Evolutionary conservation across 2,888 invertebrate genomes (phyloP), one percentile per base, ranked within the genome.

Genomic region (Muschampia plurimacula): DNA sequence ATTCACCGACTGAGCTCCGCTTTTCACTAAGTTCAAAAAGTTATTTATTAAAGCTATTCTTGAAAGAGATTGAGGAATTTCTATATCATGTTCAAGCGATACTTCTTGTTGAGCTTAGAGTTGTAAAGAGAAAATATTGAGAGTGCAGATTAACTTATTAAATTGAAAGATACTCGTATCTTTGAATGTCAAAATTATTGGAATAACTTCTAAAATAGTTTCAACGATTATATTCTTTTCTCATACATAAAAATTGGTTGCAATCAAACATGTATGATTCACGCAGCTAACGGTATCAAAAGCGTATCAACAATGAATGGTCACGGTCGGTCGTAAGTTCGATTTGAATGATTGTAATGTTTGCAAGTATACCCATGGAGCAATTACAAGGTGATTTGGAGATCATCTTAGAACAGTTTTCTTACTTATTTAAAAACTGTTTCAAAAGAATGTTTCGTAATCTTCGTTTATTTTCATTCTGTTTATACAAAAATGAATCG

Each of bases 371-470:
- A 67, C 46, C 79, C 77, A 79, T 80, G 80, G 77, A 78, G 82
- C 82, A 81, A 83, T 86, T 83, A 84, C 81, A 75, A 79, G 78
- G 80, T 80, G 81, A 83, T 83, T 83, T 80, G 79, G 81, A 79
- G 82, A 80, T 68, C 67, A 68, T 83, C 79, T 71, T 75, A 74
- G 76, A 81, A 79, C 83, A 75, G 75, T 80, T 80, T 76, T 78
- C 75, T 81, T 79, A 78, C 77, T 77, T 79, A 75, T 73, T 65
- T 52, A 9, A 22, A 52, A 52, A 7, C 49, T 6, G 5, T 49
- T 49, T 0, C 41, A 8, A 41, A 41, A 6, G 41, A 32, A 32
- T 32, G 32, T 32, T 32, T 32, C 3, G 32, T 32, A 32, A 32
- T 32, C 2, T 32, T 22, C 22, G 3, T 32, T 32, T 32, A 32